Conservation (phyloP, 2,797 vertebrate genomes). For the Ptychobarbus kaznakovi region DNA sequence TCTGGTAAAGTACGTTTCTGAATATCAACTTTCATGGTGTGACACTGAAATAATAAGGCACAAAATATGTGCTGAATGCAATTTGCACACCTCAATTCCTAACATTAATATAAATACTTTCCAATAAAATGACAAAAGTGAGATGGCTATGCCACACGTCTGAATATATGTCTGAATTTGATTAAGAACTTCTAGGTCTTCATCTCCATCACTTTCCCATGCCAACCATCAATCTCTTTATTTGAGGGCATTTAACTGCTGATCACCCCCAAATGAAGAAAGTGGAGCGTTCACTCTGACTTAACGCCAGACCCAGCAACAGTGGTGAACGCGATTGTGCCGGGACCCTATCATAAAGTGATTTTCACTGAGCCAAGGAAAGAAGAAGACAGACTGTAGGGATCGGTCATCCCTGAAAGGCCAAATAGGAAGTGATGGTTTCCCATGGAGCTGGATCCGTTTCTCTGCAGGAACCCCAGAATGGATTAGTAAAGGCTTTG, state of each 20-base stretch:
- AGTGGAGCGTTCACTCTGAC: background rate
- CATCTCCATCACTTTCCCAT: background rate
- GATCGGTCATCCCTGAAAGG: constrained; percentile 54
- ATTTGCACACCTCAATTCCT: background rate
- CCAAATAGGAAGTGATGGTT: constrained; percentile 43
- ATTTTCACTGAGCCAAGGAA: constrained; percentile 40
- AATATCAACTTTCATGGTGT: background rate
- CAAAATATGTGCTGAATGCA: background rate
- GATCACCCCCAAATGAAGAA: background rate
- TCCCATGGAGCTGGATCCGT: constrained; percentile 53
- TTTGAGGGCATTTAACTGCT: background rate
- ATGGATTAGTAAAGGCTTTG: constrained; percentile 58
- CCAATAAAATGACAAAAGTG: background rate
- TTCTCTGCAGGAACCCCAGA: constrained; percentile 52
- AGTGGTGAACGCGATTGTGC: background rate
- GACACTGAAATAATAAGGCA: background rate
- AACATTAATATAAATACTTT: background rate
- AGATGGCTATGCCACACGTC: background rate
- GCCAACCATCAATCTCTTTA: constrained; percentile 6
- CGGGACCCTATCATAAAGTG: constrained; percentile 34
- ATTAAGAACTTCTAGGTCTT: background rate
- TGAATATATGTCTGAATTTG: background rate
- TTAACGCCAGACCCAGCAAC: background rate
- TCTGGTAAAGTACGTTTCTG: background rate
- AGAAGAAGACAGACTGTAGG: constrained; percentile 35